phyloP scores from a whole-genome alignment of 1,140 invertebrate genomes.

The Charaxes varanes region DNA sequence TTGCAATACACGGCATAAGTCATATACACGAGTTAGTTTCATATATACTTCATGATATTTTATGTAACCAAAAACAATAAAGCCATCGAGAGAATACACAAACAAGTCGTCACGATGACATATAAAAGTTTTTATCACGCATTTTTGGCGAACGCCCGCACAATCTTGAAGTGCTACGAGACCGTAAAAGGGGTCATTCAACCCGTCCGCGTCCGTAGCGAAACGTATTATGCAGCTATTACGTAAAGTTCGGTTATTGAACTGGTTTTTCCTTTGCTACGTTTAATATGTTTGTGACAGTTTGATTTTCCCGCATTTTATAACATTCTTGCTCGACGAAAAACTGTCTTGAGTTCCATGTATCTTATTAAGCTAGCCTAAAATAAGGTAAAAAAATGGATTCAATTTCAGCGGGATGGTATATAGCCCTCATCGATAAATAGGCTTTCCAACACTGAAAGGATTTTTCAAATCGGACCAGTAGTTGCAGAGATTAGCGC shows the following conservation, averaged over 20 bases:
- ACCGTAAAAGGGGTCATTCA: slow-evolving; percentile 4
- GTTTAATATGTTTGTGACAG: neutral
- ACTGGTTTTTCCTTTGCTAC: neutral
- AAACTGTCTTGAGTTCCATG: neutral
- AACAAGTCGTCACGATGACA: neutral
- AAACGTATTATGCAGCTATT: slow-evolving; percentile 1
- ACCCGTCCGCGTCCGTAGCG: neutral
- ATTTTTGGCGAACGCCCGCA: neutral
- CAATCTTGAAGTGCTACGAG: slow-evolving; percentile 1
- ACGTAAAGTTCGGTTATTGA: slow-evolving; percentile 1
- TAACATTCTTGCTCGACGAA: too few relatives aligned
- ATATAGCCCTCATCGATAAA: too few relatives aligned
- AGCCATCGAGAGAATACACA: neutral
- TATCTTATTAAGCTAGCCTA: neutral
- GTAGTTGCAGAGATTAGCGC: too few relatives aligned
- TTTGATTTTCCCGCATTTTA: too few relatives aligned
- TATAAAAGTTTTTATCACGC: slow-evolving; percentile 1
- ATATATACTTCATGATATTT: too few relatives aligned
- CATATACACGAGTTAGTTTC: too few relatives aligned
- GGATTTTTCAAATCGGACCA: too few relatives aligned
- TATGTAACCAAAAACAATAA: slow-evolving; percentile 1
- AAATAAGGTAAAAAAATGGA: neutral
- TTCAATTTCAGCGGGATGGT: too few relatives aligned
- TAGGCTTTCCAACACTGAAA: too few relatives aligned
- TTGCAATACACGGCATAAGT: too few relatives aligned